phyloP scores from a whole-genome alignment of 1,140 invertebrate species.

The Lerema accius region DNA sequence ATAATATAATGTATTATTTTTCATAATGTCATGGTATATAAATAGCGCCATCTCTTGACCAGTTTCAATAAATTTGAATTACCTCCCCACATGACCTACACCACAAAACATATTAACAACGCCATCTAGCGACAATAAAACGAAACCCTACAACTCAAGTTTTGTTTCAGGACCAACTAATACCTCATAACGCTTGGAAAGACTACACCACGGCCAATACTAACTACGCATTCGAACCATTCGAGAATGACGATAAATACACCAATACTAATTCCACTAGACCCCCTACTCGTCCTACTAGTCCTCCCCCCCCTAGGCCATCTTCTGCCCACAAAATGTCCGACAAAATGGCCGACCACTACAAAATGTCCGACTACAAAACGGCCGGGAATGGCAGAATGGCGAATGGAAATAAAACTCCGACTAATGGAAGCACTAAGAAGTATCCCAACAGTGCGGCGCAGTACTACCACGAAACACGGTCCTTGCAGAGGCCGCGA shows the following conservation, averaged over 20 bases:
- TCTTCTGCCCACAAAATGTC: slow-evolving; percentile 68
- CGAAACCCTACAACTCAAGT: too few species aligned
- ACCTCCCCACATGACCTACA: too few species aligned
- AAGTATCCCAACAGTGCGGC: slow-evolving; percentile 71
- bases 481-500: slow-evolving; percentile 84
- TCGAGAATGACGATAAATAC: slow-evolving; percentile 89
- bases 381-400: slow-evolving; percentile 14
- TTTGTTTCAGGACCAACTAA: slow-evolving; percentile 91
- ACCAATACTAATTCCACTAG: slow-evolving; percentile 66
- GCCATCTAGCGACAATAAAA: too few species aligned
- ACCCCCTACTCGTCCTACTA: slow-evolving; percentile 57
- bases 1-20: too few species aligned
- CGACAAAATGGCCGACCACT: slow-evolving; percentile 49
- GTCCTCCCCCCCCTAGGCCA: slow-evolving; percentile 71
- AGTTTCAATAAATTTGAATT: too few species aligned
- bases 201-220: slow-evolving; percentile 92
- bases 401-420: slow-evolving; percentile 59
- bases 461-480: slow-evolving; percentile 84
- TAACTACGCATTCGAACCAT: slow-evolving; percentile 94
- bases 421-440: slow-evolving; percentile 33
- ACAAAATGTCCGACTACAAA: slow-evolving; percentile 18
- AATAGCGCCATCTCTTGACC: too few species aligned
- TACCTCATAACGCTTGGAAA: slow-evolving; percentile 92
- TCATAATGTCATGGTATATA: too few species aligned
- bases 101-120: too few species aligned